These are phyloP conservation scores for Microdon myrmicae DNA, from an alignment of 2,888 invertebrate species.

Conservation along the genomic window DNA sequence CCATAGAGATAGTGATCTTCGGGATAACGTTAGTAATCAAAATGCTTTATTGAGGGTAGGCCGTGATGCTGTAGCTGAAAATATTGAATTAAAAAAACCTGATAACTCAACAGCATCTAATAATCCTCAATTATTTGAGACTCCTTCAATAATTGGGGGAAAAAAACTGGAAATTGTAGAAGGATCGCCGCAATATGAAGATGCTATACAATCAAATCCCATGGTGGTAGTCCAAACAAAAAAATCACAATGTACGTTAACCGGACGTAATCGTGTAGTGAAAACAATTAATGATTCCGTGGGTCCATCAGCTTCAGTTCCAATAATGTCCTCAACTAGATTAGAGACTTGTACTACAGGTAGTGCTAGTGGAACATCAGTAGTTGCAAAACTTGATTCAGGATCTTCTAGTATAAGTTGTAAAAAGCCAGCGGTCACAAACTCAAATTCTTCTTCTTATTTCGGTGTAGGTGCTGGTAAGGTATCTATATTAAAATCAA, in stretches of 20 bases:
- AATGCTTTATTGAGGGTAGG: too few species aligned
- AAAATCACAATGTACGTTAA: not conserved
- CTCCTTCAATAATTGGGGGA: too few species aligned
- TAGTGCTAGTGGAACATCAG: slow-evolving; percentile 18
- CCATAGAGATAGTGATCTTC: slow-evolving; percentile 21
- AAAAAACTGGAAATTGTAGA: too few species aligned
- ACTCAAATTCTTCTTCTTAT: slow-evolving; percentile 22
- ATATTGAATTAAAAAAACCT: not conserved
- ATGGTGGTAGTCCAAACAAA: not conserved
- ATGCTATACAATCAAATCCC: too few species aligned
- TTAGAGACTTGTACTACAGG: slow-evolving; percentile 36
- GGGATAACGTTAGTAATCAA: not conserved
- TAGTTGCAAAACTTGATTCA: slow-evolving; percentile 41
- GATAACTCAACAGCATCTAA: not conserved
- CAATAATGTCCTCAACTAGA: slow-evolving; percentile 33
- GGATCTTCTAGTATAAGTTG: slow-evolving; percentile 41
- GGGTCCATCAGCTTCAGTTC: slow-evolving; percentile 11
- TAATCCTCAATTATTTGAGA: too few species aligned
- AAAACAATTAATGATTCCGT: slow-evolving; percentile 11
- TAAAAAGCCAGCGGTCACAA: slow-evolving; percentile 24
- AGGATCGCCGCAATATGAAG: too few species aligned
- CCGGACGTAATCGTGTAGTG: slow-evolving; percentile 8
- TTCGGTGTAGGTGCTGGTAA: slow-evolving; percentile 68
- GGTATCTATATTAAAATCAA: slow-evolving; percentile 72
- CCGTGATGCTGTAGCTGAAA: slow-evolving; percentile 7